Evolutionary conservation across 2,113 vertebrate genomes (phyloP).

Genomic region (Xerus inauris): DNA sequence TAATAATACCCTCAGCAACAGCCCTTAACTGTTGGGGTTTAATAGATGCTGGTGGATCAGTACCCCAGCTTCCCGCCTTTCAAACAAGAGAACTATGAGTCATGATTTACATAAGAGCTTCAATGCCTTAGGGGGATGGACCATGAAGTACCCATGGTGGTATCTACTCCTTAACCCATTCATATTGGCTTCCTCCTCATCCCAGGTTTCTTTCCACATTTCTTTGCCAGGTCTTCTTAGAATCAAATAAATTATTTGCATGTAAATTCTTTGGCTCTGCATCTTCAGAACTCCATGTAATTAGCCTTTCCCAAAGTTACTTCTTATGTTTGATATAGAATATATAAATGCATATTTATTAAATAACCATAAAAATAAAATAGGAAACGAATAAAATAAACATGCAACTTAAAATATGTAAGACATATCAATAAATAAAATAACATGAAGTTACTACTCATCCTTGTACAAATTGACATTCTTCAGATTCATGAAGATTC

Average conservation of each 20-base stretch:
- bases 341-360: neutral
- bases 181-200: neutral
- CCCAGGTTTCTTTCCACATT: neutral
- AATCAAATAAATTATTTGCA: neutral
- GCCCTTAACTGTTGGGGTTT: neutral
- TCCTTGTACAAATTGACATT: neutral
- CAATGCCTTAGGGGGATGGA: neutral
- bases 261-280: neutral
- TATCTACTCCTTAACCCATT: neutral
- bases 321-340: neutral
- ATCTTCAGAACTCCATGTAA: neutral
- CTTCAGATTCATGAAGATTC: neutral
- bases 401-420: neutral
- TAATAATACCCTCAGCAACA: neutral
- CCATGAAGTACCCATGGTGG: accelerated
- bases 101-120: neutral
- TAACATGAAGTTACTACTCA: neutral
- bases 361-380: neutral
- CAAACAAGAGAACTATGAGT: neutral
- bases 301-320: neutral
- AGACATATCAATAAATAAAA: neutral
- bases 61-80: neutral
- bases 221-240: neutral
- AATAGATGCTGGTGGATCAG: neutral
- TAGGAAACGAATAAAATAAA: neutral